Percentiles rank a stretch among this genome's conserved stretches.
Evolutionary conservation across 1,140 invertebrate species (phyloP).

Genomic region (Drusus annulatus): DNA sequence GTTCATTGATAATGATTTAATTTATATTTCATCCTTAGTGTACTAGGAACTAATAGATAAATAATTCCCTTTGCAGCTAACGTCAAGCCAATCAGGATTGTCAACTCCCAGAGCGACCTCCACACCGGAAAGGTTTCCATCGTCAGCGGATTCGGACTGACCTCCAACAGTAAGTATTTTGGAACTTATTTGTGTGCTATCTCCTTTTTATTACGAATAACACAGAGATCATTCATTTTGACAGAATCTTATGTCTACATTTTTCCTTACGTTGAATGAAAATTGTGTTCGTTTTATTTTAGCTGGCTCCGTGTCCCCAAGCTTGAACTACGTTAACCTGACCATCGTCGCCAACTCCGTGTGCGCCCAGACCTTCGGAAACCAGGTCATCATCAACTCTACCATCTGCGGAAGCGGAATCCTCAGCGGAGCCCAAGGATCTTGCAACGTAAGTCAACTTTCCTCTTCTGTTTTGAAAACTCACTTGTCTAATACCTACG

Average conservation of each 20-base stretch:
- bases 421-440: conserved; percentile 50
- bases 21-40: neutral
- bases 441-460: conserved; percentile 55
- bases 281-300: neutral
- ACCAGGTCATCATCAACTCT: conserved; percentile 39
- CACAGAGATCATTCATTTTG: too few species aligned
- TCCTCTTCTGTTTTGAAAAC: neutral
- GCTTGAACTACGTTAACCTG: conserved; percentile 58
- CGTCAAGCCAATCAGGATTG: conserved; percentile 41
- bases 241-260: too few species aligned
- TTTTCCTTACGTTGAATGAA: too few species aligned
- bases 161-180: conserved; percentile 50
- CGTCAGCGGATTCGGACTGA: conserved; percentile 60
- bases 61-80: conserved; percentile 6
- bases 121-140: conserved; percentile 36
- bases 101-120: neutral
- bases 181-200: too few species aligned
- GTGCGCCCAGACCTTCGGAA: conserved; percentile 47
- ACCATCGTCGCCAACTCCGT: conserved; percentile 54
- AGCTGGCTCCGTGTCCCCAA: conserved; percentile 49
- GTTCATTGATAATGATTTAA: neutral
- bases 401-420: conserved; percentile 57
- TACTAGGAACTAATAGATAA: neutral
- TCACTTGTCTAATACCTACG: neutral
- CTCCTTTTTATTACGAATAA: too few species aligned